These are phyloP conservation scores for Sapayoa aenigma DNA, from an alignment of 2,113 vertebrate species.

Conservation along the genomic window DNA sequence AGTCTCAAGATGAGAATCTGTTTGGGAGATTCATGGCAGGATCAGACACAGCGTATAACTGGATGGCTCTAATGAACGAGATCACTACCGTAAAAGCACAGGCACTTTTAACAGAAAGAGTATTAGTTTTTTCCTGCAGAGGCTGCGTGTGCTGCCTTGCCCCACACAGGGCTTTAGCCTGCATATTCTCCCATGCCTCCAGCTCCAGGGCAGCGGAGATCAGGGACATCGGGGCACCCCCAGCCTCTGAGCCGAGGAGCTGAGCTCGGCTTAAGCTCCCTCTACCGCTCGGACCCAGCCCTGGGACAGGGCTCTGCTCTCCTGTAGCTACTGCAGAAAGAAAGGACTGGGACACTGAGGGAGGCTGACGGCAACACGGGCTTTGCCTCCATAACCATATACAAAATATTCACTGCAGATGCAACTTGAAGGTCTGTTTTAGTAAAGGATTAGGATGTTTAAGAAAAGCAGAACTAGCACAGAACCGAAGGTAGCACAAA, in stretches of 20 bases:
- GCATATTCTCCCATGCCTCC: neutral
- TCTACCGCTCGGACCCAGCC: conserved; percentile 40
- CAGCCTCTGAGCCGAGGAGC: neutral
- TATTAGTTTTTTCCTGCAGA: neutral
- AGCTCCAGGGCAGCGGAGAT: neutral
- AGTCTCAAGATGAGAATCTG: conserved; percentile 1
- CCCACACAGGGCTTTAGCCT: neutral
- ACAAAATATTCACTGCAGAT: neutral
- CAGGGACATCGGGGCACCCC: too few relatives aligned
- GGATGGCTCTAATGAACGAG: neutral
- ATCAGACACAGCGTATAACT: accelerated
- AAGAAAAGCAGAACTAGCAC: neutral
- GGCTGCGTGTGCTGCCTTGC: neutral
- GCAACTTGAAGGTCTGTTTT: neutral
- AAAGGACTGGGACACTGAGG: accelerated
- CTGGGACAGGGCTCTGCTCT: neutral
- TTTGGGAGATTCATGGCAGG: neutral
- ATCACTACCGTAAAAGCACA: neutral
- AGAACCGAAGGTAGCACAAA: neutral
- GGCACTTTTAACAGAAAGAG: neutral
- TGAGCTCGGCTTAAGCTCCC: conserved; percentile 40
- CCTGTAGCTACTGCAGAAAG: neutral
- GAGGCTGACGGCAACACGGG: neutral
- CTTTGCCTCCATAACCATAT: neutral
- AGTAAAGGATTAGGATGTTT: neutral